Conservation (phyloP, 2,113 vertebrate genomes). For the Toxotes jaculatrix region DNA sequence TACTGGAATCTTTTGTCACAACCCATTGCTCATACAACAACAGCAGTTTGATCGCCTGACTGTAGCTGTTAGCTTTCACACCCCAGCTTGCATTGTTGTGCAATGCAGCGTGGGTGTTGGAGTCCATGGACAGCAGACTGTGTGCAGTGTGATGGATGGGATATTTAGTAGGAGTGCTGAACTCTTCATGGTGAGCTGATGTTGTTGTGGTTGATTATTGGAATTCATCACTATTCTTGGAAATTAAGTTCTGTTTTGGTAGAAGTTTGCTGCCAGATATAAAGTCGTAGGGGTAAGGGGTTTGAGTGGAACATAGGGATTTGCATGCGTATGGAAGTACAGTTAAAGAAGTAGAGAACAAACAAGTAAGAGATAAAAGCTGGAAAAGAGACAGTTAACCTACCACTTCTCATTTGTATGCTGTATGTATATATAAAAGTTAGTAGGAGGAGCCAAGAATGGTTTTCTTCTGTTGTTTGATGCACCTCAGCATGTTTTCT, state of each 20-base stretch:
- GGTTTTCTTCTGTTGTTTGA: too few relatives aligned
- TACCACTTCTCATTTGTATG: background rate
- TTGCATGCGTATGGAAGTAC: background rate
- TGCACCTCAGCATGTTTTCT: too few relatives aligned
- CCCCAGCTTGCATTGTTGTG: conserved; percentile 66
- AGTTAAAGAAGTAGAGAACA: background rate
- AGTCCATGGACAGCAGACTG: conserved; percentile 40
- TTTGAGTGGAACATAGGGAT: background rate
- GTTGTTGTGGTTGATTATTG: background rate
- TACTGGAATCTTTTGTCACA: conserved; percentile 52
- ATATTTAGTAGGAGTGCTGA: background rate
- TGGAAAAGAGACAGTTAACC: background rate
- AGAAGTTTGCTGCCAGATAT: background rate
- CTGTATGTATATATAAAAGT: background rate
- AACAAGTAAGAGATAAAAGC: background rate
- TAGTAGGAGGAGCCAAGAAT: background rate
- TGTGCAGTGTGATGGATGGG: background rate
- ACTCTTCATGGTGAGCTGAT: background rate
- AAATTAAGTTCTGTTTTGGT: background rate
- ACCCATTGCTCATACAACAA: conserved; percentile 60
- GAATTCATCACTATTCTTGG: background rate
- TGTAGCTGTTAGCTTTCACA: conserved; percentile 61
- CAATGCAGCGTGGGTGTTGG: conserved; percentile 69
- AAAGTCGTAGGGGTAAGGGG: background rate
- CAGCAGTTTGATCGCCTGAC: conserved; percentile 33